These are phyloP conservation scores for Agrotis ipsilon DNA, from an alignment of 2,888 invertebrate genomes.

Conservation along the genomic window DNA sequence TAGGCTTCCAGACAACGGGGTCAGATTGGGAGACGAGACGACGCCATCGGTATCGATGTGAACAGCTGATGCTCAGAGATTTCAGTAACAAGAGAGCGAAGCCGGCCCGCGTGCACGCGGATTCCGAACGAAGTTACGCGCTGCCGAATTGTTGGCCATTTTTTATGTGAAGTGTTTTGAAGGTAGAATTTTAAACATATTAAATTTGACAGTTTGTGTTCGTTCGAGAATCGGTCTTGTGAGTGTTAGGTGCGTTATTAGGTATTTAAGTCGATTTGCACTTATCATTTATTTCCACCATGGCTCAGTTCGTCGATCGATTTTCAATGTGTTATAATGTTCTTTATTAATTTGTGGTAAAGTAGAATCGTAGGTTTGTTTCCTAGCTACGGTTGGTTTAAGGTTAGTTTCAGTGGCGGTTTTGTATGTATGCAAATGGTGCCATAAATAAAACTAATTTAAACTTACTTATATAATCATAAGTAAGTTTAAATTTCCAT, in stretches of 20 bases:
- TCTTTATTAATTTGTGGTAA: too few species aligned
- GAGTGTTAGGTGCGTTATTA: background rate
- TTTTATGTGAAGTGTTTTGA: slow-evolving; percentile 23
- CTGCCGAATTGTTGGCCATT: slow-evolving; percentile 23
- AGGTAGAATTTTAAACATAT: background rate
- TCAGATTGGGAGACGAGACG: slow-evolving; percentile 86
- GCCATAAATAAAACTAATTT: too few species aligned
- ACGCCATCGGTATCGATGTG: slow-evolving; percentile 88
- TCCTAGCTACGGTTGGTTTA: too few species aligned
- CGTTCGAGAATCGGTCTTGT: background rate
- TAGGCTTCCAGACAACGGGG: slow-evolving; percentile 84
- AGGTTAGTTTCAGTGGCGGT: too few species aligned
- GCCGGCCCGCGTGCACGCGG: slow-evolving; percentile 65
- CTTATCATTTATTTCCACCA: background rate
- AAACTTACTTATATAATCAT: too few species aligned
- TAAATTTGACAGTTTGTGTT: background rate
- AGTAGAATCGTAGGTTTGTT: too few species aligned
- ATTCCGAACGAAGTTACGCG: slow-evolving; percentile 56
- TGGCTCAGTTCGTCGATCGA: background rate
- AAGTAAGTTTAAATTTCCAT: too few species aligned
- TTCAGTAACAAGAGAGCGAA: slow-evolving; percentile 75
- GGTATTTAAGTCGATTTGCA: background rate
- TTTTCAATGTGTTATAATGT: background rate
- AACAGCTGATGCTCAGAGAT: slow-evolving; percentile 86
- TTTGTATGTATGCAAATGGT: too few species aligned